These are phyloP conservation scores for Chionoecetes opilio DNA, from an alignment of 1,140 invertebrate species.

Conservation along the genomic window DNA sequence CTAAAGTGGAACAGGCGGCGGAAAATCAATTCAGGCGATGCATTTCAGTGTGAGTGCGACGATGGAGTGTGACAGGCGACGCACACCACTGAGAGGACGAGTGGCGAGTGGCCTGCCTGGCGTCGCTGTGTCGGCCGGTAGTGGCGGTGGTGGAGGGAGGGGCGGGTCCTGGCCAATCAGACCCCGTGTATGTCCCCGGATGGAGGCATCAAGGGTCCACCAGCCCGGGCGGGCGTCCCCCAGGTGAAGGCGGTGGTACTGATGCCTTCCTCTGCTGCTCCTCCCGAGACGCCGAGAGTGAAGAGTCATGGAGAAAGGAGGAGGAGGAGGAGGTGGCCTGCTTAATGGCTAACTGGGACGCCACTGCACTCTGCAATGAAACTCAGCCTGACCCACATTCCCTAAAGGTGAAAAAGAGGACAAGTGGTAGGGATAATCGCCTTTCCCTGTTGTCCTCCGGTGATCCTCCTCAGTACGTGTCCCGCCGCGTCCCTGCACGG, in stretches of 20 bases:
- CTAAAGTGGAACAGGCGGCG: background rate
- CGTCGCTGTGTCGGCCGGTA: background rate
- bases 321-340: background rate
- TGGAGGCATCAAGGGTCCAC: background rate
- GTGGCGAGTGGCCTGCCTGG: background rate
- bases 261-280: too few relatives aligned
- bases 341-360: background rate
- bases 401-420: background rate
- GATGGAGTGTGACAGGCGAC: background rate
- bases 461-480: background rate
- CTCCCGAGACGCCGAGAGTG: background rate
- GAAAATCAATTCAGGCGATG: slow-evolving; percentile 19
- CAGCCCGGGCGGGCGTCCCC: background rate
- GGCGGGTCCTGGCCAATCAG: background rate
- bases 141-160: background rate
- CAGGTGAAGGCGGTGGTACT: too few relatives aligned
- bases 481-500: background rate
- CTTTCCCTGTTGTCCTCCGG: background rate
- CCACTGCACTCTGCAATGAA: background rate
- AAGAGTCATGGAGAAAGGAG: background rate
- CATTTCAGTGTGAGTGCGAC: background rate
- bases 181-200: background rate
- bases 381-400: background rate
- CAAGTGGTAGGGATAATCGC: background rate
- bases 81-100: background rate